Conservation (phyloP, 2,888 invertebrate species). For the Orchesellides sinensis region DNA sequence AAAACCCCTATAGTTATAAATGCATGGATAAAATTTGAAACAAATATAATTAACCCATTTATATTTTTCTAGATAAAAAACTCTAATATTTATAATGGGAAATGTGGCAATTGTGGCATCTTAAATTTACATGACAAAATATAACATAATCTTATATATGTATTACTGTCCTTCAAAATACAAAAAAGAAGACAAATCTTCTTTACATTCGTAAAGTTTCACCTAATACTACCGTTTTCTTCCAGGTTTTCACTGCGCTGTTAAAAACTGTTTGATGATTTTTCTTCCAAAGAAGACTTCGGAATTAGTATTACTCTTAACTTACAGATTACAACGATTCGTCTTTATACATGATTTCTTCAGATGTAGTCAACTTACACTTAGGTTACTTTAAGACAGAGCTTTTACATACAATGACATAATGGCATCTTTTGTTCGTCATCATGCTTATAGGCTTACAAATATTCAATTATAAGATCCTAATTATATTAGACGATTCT, state of each 20-base stretch:
- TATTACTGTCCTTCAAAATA: too few species aligned
- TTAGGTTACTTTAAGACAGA: not conserved
- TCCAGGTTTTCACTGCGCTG: not conserved
- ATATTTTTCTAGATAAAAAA: too few species aligned
- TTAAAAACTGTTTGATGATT: not conserved
- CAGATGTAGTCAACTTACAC: not conserved
- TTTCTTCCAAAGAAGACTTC: not conserved
- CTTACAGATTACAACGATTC: not conserved
- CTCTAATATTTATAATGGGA: too few species aligned
- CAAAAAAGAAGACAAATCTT: too few species aligned
- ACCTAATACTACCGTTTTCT: not conserved
- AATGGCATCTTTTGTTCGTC: not conserved
- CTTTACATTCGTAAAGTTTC: not conserved
- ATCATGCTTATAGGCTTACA: not conserved
- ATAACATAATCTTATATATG: too few species aligned
- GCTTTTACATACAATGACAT: not conserved
- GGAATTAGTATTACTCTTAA: not conserved
- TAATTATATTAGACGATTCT: not conserved
- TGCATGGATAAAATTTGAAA: too few species aligned
- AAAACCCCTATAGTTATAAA: too few species aligned
- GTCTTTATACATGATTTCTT: slow-evolving; percentile 22
- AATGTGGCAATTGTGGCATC: too few species aligned
- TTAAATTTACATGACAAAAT: too few species aligned
- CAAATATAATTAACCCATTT: too few species aligned
- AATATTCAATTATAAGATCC: not conserved